Base-by-base conservation (phyloP, 2,888 invertebrate species). In the Volucella bombylans region DNA sequence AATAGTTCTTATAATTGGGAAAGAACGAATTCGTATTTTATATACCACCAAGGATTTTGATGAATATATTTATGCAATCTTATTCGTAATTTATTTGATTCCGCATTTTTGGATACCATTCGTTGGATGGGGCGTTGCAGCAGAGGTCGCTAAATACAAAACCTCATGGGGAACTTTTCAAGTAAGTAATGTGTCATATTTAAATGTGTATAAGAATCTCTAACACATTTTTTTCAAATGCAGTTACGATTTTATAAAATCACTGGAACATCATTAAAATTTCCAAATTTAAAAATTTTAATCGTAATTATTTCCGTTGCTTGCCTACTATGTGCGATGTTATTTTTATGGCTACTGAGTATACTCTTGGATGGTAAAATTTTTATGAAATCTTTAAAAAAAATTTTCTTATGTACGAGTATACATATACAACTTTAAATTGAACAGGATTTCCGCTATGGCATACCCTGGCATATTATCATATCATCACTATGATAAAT, bases 401-500 rank as follows among this genome's bases (percentile, higher is more conserved):
- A n/a, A n/a, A n/a, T n/a, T n/a, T n/a, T n/a, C n/a, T n/a, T n/a
- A n/a, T n/a, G n/a, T n/a, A n/a, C n/a, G n/a, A n/a, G n/a, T 12
- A 11, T 6, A 1, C 47, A 31, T 31, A 31, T 31, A 31, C 2
- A 31, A 31, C 6, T 31, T 31, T 31, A 6, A 4, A 23, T 18
- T 72, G 6, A 72, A 43, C 11, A 88, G 95, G 95, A 0, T 95
- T 94, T 89, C 93, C 94, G 3, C 88, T 95, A 11, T 93, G 93
- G 88, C 95, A 95, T 87, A 95, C 95, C 0, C 90, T 91, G 47
- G 90, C 90, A 1, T 90, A 90, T 86, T 93, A 93, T 88, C 95
- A 95, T 87, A 94, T 95, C 57, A 94, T 95, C 43, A 95, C 93
- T 0, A 95, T 94, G 94, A 94, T 95, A 64, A 95, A 95, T 87